phyloP scores from a whole-genome alignment of 2,888 invertebrate genomes.

The Metacarcinus magister region DNA sequence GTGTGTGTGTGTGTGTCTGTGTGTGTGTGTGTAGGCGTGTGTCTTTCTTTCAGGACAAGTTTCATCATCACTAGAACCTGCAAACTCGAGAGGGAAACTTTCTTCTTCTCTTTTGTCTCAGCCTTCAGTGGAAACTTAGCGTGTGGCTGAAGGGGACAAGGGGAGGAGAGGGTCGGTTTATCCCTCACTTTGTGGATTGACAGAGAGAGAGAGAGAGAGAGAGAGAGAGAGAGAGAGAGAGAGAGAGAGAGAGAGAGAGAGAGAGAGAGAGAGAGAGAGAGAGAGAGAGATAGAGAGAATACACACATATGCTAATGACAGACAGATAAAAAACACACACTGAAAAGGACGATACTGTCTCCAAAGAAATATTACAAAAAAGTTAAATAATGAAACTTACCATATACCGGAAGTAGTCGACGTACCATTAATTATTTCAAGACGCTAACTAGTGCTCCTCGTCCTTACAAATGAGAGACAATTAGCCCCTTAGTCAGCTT shows the following conservation, averaged over 20 bases:
- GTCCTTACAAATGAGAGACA: not conserved
- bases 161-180: not conserved
- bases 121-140: not conserved
- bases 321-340: not conserved
- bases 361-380: not conserved
- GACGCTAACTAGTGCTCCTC: not conserved
- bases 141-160: not conserved
- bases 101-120: not conserved
- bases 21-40: not conserved
- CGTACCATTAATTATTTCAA: not conserved
- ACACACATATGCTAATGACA: not conserved
- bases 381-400: not conserved
- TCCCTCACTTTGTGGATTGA: not conserved
- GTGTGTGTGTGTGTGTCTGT: conserved; percentile 15
- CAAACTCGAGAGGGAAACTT: not conserved
- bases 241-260: not conserved
- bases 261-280: not conserved
- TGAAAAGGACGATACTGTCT: not conserved
- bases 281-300: too few relatives aligned
- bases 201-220: not conserved
- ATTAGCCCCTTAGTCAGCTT: not conserved
- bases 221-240: conserved; percentile 20
- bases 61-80: conserved; percentile 26
- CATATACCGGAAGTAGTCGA: not conserved
- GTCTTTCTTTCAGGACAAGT: not conserved